Evolutionary conservation across 2,888 invertebrate genomes (phyloP).

Genomic region (Scaptomyza caliginosa): DNA sequence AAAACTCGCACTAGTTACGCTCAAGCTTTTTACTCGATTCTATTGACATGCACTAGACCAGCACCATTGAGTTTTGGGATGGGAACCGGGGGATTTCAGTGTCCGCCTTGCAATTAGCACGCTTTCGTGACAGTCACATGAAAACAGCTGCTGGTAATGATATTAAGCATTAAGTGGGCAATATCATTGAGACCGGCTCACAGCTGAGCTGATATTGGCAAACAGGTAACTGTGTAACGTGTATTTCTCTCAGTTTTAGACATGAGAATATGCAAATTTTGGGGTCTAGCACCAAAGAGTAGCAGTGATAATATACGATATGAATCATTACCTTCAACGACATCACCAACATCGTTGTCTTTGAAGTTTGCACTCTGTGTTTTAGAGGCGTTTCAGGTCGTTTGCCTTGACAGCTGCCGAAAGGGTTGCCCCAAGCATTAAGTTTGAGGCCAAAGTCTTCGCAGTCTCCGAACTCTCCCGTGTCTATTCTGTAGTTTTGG

Average conservation of each 20-base stretch:
- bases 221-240: conserved; percentile 40
- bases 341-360: conserved; percentile 42
- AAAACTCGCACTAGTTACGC: conserved; percentile 1
- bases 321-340: conserved; percentile 74
- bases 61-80: not conserved
- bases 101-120: conserved; percentile 51
- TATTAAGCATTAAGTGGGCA: conserved; percentile 11
- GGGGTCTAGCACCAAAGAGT: conserved; percentile 47
- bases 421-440: not conserved
- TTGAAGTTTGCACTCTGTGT: conserved; percentile 40
- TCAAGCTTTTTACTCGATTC: not conserved
- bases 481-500: conserved; percentile 5
- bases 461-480: not conserved
- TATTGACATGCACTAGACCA: conserved; percentile 10
- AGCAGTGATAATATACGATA: too few species aligned
- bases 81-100: not conserved
- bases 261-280: conserved; percentile 73
- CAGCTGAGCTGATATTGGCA: conserved; percentile 7
- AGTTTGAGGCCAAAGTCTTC: not conserved
- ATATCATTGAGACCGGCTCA: conserved; percentile 5
- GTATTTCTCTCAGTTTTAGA: conserved; percentile 35
- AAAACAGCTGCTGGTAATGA: conserved; percentile 29
- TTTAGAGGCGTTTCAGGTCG: conserved; percentile 18
- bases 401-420: conserved; percentile 37
- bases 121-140: conserved; percentile 60